Evolutionary conservation across 2,888 invertebrate species (phyloP), one percentile per base, ranked within the genome.

Genomic region (Escarpia spicata): DNA sequence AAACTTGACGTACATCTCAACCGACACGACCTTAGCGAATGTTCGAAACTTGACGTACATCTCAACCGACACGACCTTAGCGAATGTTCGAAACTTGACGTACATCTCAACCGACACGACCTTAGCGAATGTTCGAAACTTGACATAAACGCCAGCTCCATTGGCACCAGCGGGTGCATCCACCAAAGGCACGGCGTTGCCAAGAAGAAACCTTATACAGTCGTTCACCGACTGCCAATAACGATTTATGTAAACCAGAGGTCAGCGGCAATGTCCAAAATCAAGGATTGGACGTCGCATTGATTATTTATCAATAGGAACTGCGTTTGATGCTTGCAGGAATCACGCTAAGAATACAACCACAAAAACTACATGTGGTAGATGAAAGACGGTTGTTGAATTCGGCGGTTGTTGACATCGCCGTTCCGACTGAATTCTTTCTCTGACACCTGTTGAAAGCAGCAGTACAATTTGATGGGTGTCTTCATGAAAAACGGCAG

Each of bases 291-390:
- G 6, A 26, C 75, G 26, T 26, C 75, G n/a, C 75, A 75, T 75
- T 26, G 75, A 75, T 75, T 75, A 75, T 75, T 75, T 75, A n/a
- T 75, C 75, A 75, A 75, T 75, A 75, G 75, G 75, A 75, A 26
- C 75, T 75, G 75, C 6, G 75, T n/a, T 4, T 26, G 75, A 75
- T 75, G 75, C 75, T 15, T 75, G 75, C 75, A n/a, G 19, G 4
- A 6, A 26, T 75, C 75, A 75, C 75, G 75, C 75, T 26, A 75
- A 75, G 26, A 75, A 75, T 26, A 26, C 75, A 75, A 75, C 75
- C 75, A 6, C 26, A 26, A 9, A 52, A 52, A 0, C 15, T 15
- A 52, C 52, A 12, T 52, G 75, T 75, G 75, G n/a, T 75, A 75
- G 75, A n/a, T 75, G 26, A 75, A 1, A 60, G 60, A 19, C 26